Evolutionary conservation across 2,797 vertebrate species (phyloP), one percentile per base, ranked within the genome.

Genomic region (Remorina albescens): DNA sequence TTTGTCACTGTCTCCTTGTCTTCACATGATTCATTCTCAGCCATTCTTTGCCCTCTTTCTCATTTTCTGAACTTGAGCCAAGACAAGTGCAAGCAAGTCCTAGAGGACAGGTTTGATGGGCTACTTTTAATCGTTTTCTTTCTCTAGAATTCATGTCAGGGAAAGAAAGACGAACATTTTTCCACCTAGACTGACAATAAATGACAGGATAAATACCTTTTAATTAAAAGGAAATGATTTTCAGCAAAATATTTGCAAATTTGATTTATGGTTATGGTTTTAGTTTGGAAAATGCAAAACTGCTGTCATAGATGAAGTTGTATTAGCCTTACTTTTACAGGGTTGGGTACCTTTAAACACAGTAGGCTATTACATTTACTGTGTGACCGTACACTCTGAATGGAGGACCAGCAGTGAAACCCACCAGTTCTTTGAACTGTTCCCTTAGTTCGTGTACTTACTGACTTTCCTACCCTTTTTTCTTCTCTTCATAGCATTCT

Each of bases 1-100:
- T 93, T 91, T 91, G 86, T 93, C 92, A 93, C 83, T 92, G 91
- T 93, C 91, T 92, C 63, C 81, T 84, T 87, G 78, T 90, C 84
- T 87, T 87, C 62, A 77, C 63, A 84, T 90, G 91, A 94, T 84
- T 92, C 88, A 90, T 89, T 67, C 74, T 59, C 36, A 86, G 79
- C 85, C 51, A 68, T 81, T 87, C 83, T 86, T 81, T 74, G n/a
- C 65, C 80, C 75, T 88, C 73, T 63, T 71, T 71, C 53, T 76
- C 67, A 64, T 66, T 76, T 78, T 62, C 87, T 88, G 76, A 86
- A 82, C 75, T 83, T 79, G 66, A 92, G 70, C 81, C 58, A 72
- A 88, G 89, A 86, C 93, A 92, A 91, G 91, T 90, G 82, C 78
- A 71, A 91, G 86, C 94, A 93, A 76, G 93, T 84, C 87, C 65